Evolutionary conservation across 2,113 vertebrate species (phyloP).

Genomic region (Tragelaphus scriptus): DNA sequence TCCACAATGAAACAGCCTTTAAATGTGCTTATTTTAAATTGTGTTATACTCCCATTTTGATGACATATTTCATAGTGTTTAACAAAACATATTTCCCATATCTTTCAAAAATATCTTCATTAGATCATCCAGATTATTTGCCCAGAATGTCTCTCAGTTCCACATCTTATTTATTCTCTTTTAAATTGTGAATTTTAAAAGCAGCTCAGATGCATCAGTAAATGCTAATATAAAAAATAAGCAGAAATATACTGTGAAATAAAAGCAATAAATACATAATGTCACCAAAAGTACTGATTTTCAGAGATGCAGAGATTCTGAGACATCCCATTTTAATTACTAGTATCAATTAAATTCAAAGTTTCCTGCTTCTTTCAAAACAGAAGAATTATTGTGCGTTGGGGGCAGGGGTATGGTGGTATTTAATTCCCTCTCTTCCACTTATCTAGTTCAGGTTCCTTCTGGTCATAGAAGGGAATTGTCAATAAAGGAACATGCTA

Average conservation of each 20-base stretch:
- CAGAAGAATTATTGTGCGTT: neutral
- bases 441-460: neutral
- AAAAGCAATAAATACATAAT: neutral
- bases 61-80: neutral
- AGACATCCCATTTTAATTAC: neutral
- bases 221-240: slow-evolving; percentile 22
- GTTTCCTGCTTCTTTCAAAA: neutral
- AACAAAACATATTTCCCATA: neutral
- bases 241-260: neutral
- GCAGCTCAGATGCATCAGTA: neutral
- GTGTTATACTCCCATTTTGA: neutral
- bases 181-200: slow-evolving; percentile 4
- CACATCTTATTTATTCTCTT: neutral
- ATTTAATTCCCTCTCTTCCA: neutral
- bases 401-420: neutral
- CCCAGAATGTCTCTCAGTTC: neutral
- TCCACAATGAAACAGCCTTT: neutral
- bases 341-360: neutral
- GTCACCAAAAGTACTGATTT: neutral
- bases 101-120: slow-evolving; percentile 33
- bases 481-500: neutral
- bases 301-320: neutral
- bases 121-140: neutral
- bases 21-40: slow-evolving; percentile 16
- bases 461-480: neutral